Evolutionary conservation across 2,888 invertebrate genomes (phyloP).

Genomic region (Monoplex corrugatus): DNA sequence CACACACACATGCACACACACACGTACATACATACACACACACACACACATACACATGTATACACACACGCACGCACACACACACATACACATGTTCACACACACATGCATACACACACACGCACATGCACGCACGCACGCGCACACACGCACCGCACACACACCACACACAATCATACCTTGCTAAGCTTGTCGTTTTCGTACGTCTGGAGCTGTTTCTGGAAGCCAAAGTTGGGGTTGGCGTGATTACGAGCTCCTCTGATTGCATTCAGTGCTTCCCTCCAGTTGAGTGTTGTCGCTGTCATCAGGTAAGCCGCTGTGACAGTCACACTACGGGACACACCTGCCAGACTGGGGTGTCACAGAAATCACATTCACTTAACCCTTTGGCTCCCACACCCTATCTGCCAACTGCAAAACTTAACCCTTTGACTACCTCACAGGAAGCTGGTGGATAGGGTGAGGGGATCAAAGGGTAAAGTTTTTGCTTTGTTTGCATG

Average conservation of each 20-base stretch:
- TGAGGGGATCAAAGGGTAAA: no score
- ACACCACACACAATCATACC: slow-evolving; percentile 59
- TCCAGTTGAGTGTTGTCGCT: slow-evolving; percentile 93
- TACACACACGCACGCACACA: background rate
- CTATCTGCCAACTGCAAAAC: background rate
- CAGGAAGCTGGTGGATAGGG: no score
- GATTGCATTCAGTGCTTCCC: slow-evolving; percentile 95
- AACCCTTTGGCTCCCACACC: background rate
- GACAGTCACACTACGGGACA: slow-evolving; percentile 97
- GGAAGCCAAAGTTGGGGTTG: slow-evolving; percentile 98
- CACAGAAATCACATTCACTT: background rate
- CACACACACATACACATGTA: background rate
- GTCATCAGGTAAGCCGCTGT: slow-evolving; percentile 98
- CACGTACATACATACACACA: background rate
- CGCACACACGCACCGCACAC: background rate
- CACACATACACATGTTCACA: background rate
- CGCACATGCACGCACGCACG: background rate
- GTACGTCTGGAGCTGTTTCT: slow-evolving; percentile 94
- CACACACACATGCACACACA: background rate
- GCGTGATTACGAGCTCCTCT: slow-evolving; percentile 95
- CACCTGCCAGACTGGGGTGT: slow-evolving; percentile 91
- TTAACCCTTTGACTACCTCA: no score
- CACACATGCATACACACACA: background rate
- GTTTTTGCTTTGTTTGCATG: no score
- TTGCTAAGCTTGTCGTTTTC: slow-evolving; percentile 71